A percentile compares a stretch with the other conserved stretches of the same genome.
Evolutionary conservation across 2,888 invertebrate genomes (phyloP).

Genomic region (Hoplodrina ambigua): DNA sequence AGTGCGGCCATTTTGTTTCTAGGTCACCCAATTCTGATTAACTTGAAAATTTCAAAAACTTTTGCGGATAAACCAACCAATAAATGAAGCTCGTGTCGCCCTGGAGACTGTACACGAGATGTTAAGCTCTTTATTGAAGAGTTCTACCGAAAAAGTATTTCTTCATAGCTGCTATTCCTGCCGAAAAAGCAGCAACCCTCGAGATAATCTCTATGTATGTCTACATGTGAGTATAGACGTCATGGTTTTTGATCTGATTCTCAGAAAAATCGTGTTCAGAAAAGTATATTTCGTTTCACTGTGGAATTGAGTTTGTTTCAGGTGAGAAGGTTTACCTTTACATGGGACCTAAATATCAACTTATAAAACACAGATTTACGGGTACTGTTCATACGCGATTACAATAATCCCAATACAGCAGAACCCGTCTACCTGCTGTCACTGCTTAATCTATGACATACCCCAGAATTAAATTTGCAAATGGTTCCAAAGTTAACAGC

Average conservation of each 20-base stretch:
- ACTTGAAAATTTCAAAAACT: neutral
- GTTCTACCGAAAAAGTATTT: too few species aligned
- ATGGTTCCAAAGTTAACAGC: conserved; percentile 83
- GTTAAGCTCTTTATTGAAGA: too few species aligned
- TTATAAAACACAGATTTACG: neutral
- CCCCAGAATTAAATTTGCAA: conserved; percentile 84
- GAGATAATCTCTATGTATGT: neutral
- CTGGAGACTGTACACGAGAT: too few species aligned
- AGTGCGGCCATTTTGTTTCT: neutral
- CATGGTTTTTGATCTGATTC: neutral
- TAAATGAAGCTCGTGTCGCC: neutral
- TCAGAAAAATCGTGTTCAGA: neutral
- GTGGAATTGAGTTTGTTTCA: neutral
- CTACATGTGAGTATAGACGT: neutral
- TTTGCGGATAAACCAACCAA: neutral
- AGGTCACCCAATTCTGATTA: neutral
- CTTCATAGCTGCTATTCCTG: too few species aligned
- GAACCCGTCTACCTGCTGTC: conserved; percentile 17
- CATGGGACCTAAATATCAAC: neutral
- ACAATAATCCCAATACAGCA: neutral
- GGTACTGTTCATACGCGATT: neutral
- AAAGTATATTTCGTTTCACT: neutral
- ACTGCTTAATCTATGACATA: conserved; percentile 65
- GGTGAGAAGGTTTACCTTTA: neutral
- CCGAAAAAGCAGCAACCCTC: neutral